Base-by-base conservation (phyloP, 2,113 vertebrate species). In the Fregata magnificens region DNA sequence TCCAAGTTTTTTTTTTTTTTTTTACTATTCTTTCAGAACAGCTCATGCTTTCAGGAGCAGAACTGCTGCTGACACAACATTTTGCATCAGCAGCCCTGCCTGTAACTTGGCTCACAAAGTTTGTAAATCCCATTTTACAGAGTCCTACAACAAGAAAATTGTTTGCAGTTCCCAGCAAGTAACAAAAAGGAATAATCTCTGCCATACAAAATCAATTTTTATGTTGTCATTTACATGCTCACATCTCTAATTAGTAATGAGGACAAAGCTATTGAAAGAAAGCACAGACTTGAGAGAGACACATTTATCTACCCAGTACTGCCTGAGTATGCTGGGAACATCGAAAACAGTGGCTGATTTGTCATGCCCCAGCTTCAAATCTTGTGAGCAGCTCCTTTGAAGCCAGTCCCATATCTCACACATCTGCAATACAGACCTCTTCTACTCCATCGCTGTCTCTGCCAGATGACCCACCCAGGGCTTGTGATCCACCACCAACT, bases 351-450 rank as follows among this genome's bases (percentile, higher is more conserved):
- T 1, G 42, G 31, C 49, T 87, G 66, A 82, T 82, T 67, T 90
- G 45, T 86, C 90, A 94, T 5, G 1, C 19, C 13, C 7, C 73
- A 73, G 40, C 71, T 92, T 86, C 82, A 88, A 80, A 70, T 65
- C 78, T 80, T 38, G 76, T 4, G 29, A 95, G 62, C 44, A 13
- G 22, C 45, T 62, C 49, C 87, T 96, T 94, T 97, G 96, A 96
- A 97, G 92, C 15, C 44, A 69, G 61, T 47, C 38, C 59, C 73
- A 1, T 13, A 85, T 76, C 82, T 80, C 31, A 7, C 56, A 93
- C 95, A 96, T 96, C 78, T 96, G 95, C 95, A 82, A 29, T 4
- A 69, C 96, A 97, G 96, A 93, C 53, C 66, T 94, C 53, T 61
- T 82, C 72, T 63, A n/a, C 65, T 83, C 44, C 38, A 32, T 13